Percentiles rank a stretch among this genome's conserved stretches.
Evolutionary conservation across 1,140 invertebrate genomes (phyloP).

Genomic region (Drosophila mayri): DNA sequence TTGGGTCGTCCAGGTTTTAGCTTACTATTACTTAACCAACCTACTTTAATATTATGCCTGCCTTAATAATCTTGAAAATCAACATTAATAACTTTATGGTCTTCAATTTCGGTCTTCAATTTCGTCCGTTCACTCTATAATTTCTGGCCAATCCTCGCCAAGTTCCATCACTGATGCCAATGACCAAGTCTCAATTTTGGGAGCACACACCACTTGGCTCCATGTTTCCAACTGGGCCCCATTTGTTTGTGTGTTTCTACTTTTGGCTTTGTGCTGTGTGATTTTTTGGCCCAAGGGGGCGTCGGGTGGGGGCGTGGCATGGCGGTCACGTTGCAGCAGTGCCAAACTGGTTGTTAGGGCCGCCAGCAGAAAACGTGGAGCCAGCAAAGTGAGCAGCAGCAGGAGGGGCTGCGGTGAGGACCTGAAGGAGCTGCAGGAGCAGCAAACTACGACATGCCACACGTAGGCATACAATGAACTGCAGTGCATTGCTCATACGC

Average conservation of each 20-base stretch:
- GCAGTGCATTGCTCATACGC: constrained; percentile 75
- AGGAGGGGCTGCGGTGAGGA: constrained; percentile 7
- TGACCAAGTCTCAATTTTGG: constrained; percentile 45
- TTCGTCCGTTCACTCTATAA: not conserved
- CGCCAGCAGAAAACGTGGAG: constrained; percentile 52
- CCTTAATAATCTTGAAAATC: not conserved
- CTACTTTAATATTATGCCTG: not conserved
- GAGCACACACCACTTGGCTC: constrained; percentile 33
- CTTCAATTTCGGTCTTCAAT: not conserved
- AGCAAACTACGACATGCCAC: constrained; percentile 38
- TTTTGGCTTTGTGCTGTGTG: constrained; percentile 77
- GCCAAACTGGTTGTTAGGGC: constrained; percentile 67
- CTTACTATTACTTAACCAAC: too few species aligned
- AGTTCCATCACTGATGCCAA: constrained; percentile 43
- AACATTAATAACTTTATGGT: not conserved
- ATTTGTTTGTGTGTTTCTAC: constrained; percentile 63
- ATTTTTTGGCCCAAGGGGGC: constrained; percentile 66
- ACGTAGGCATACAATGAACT: constrained; percentile 56
- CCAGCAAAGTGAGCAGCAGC: constrained; percentile 63
- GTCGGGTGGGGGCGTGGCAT: constrained; percentile 25
- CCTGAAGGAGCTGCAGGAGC: constrained; percentile 13
- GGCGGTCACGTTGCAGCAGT: constrained; percentile 57
- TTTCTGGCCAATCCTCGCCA: not conserved
- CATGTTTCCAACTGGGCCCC: constrained; percentile 20
- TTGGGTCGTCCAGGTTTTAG: too few species aligned